Base-by-base conservation (phyloP, 2,797 vertebrate species). In the Peromyscus aztecus region DNA sequence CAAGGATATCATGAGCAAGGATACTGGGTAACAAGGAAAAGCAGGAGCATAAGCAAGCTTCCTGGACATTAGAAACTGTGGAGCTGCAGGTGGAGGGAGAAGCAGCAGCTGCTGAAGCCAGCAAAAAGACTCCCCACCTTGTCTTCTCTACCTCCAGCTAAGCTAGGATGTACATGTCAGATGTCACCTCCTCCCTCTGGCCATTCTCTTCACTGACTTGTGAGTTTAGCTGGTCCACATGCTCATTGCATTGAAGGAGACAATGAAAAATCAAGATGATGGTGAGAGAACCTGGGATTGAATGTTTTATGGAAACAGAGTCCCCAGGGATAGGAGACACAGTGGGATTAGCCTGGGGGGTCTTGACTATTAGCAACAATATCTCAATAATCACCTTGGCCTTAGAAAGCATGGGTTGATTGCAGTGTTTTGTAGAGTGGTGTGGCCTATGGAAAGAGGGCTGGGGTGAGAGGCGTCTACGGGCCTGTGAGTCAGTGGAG, bases 391-490 rank as follows among this genome's bases (percentile, higher is more conserved):
- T 13, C 11, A 31, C 31, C 31, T 61, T 61, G 40, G 55, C 40
- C 19, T 27, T 63, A 77, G 37, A 7, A 77, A 46, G 34, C 6
- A 29, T 16, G 21, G 6, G 1, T 9, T 0, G 5, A 14, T 63
- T 85, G 63, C n/a, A 67, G 11, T 46, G 17, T 49, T 14, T 14
- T 16, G 11, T 67, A 49, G 40, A 31, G 31, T 12, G 37, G 29
- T 14, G 12, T 57, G 52, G 4, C 13, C 3, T 37, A 29, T 6
- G 82, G n/a, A n/a, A 17, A 52, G 19, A 10, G 7, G 0, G 2
- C 0, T 0, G 0, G 0, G 49, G 7, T 0, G 12, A 2, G 10
- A 24, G 75, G 14, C 27, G 4, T 24, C 12, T 11, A 10, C 6
- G 9, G 6, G 12, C 7, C 3, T 0, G 27, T 46, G 57, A 21